Evolutionary conservation across 2,888 invertebrate genomes (phyloP).

Genomic region (Proisotoma minuta): DNA sequence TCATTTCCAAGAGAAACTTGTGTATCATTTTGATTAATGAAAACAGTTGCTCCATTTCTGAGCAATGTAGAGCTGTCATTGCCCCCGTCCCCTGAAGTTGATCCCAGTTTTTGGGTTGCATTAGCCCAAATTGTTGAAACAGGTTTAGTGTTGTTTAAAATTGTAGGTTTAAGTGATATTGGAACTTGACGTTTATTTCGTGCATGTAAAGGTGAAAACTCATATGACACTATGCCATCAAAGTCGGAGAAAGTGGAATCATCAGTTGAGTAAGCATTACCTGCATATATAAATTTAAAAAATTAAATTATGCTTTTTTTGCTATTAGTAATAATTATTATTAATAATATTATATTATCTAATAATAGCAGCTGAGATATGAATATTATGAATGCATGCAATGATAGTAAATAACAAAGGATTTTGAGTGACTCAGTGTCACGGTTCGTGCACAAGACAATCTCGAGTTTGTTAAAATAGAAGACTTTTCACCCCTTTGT

Average conservation of each 20-base stretch:
- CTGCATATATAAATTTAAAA: background rate
- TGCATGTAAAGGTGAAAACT: background rate
- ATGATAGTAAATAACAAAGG: too few species aligned
- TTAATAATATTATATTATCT: too few species aligned
- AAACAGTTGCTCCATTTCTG: background rate
- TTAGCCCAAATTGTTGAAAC: background rate
- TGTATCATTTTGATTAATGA: background rate
- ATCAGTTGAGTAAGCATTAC: background rate
- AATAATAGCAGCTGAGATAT: too few species aligned
- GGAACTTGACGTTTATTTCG: conserved; percentile 4
- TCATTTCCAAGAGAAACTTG: background rate
- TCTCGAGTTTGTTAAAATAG: background rate
- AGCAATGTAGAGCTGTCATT: background rate
- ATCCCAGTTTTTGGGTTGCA: background rate
- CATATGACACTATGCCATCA: background rate
- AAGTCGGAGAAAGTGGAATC: background rate
- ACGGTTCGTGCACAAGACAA: background rate
- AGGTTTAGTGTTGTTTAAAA: background rate
- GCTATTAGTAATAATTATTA: background rate
- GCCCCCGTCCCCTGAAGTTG: background rate
- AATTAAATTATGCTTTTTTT: background rate
- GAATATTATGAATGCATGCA: too few species aligned
- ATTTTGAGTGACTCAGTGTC: background rate
- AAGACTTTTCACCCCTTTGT: background rate
- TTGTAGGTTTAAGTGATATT: background rate